A percentile compares a stretch with the other conserved stretches of the same genome.
Conservation (phyloP, 2,888 invertebrate species). For the Eupithecia centaureata region DNA sequence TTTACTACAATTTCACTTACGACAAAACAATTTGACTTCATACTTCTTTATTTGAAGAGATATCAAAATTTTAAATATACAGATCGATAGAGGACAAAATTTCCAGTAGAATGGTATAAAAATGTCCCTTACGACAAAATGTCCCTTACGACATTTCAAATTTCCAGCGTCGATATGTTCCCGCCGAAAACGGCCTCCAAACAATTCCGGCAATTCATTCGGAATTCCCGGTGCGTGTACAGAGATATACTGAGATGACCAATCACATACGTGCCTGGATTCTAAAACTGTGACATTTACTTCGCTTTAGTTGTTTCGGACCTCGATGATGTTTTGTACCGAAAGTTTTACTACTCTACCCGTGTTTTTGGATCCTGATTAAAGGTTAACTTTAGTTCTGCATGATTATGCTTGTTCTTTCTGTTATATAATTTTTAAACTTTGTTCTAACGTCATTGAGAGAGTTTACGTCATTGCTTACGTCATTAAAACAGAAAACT, state of each 20-base stretch:
- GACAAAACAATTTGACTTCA: no score
- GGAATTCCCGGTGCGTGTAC: conserved; percentile 72
- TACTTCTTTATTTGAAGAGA: no score
- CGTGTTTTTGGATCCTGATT: not conserved
- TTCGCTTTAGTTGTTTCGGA: conserved; percentile 25
- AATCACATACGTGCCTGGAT: conserved; percentile 75
- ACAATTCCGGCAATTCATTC: conserved; percentile 75
- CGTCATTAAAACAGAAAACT: no score
- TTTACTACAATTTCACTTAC: no score
- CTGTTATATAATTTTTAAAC: not conserved
- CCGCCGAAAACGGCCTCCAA: conserved; percentile 62
- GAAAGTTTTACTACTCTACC: not conserved
- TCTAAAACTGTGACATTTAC: conserved; percentile 65
- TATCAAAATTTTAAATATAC: no score
- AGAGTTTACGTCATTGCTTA: not conserved
- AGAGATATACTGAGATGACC: conserved; percentile 82
- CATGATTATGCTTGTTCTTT: not conserved
- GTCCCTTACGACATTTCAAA: no score
- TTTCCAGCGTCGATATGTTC: not conserved
- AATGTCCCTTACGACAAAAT: no score
- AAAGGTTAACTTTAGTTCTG: not conserved
- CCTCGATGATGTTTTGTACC: conserved; percentile 18
- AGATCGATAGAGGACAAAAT: no score
- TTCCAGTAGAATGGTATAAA: no score
- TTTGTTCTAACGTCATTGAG: not conserved